Evolutionary conservation across 2,113 vertebrate genomes (phyloP), one percentile per base, ranked within the genome.

Genomic region (Okapia johnstoni): DNA sequence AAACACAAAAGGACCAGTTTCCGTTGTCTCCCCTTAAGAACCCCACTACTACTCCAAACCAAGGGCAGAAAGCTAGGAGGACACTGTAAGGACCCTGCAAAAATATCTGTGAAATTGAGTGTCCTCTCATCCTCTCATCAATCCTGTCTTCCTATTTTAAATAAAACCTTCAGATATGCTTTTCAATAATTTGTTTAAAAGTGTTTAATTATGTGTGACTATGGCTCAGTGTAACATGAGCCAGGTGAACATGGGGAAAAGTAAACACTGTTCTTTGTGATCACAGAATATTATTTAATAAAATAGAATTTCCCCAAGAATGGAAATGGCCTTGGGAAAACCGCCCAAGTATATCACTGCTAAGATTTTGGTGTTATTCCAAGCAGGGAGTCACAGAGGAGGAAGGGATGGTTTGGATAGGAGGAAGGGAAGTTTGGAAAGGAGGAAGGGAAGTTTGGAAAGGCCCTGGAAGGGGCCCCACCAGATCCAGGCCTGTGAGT

Each of bases 21-120:
- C 21, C 57, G 16, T 60, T 93, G n/a, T 91, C 66, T 79, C 50
- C 86, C 30, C 70, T 93, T 83, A 89, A 96, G 96, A 96, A 61
- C 16, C 19, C 46, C 84, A 83, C 40, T 76, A 76, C 60, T 63
- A 63, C 63, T 92, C 90, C 36, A 90, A 94, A 93, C 84, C 40
- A 93, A 93, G 1, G 30, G 50, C 36, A 40, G n/a, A 73, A 73
- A 73, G 66, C 23, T 40, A 70, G 40, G 10, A 93, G 76, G 19
- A 14, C 36, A 30, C 70, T 94, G 52, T 93, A 96, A 86, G 61
- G 86, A 86, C 3, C 17, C 83, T 63, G 16, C 8, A 36, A 73
- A 95, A 97, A 58, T 61, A 84, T 9, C 17, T 73, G 13, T 48
- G 17, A 94, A 87, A 33, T 8, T 85, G 95, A 86, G 21, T 52